Conservation (phyloP, 2,888 invertebrate species). For the Andrena flavipes region DNA sequence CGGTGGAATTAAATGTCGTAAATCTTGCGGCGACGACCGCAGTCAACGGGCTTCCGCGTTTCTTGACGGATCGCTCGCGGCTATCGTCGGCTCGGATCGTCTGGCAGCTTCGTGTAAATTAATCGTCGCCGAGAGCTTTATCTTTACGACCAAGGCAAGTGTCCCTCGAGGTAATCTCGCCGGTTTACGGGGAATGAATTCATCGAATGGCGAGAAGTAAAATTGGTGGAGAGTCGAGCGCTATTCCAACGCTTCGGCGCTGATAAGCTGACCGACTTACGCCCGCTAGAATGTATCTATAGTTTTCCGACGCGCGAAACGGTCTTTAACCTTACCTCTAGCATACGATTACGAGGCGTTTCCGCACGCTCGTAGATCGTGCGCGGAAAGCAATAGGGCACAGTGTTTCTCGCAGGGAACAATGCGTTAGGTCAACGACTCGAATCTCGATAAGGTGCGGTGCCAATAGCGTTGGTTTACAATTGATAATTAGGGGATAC, state of each 20-base stretch:
- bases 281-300: neutral
- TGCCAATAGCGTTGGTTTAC: no score
- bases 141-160: neutral
- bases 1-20: conserved; percentile 33
- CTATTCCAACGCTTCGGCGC: neutral
- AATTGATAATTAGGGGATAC: no score
- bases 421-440: conserved; percentile 13
- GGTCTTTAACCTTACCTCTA: no score
- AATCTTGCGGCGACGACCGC: conserved; percentile 26
- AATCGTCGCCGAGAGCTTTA: conserved; percentile 15
- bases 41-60: neutral
- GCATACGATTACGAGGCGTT: no score
- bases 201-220: neutral
- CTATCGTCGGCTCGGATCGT: conserved; percentile 16
- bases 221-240: neutral
- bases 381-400: neutral
- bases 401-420: neutral
- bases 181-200: neutral
- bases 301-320: no score
- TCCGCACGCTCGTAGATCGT: no score
- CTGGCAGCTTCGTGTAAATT: conserved; percentile 11
- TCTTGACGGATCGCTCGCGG: conserved; percentile 7
- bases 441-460: neutral
- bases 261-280: neutral
- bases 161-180: neutral